phyloP scores from a whole-genome alignment of 2,888 invertebrate genomes.

The Pediacus dermestoides region DNA sequence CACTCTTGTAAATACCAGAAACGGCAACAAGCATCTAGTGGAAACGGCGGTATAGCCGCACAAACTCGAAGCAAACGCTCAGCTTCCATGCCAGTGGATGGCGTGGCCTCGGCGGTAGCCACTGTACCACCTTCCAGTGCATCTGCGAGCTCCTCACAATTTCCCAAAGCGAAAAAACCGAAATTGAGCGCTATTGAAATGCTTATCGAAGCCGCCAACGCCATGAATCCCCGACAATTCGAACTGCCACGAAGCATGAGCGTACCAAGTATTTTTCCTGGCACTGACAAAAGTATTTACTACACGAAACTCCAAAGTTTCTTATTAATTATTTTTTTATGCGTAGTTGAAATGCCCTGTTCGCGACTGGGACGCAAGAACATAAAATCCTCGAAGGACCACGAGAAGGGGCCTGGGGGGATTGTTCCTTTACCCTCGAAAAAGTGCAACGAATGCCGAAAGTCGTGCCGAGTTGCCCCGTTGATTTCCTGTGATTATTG shows the following conservation, averaged over 20 bases:
- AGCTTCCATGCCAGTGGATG: slow-evolving; percentile 38
- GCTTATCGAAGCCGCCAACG: slow-evolving; percentile 75
- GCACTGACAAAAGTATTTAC: slow-evolving; percentile 69
- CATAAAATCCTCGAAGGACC: slow-evolving; percentile 26
- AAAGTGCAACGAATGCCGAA: slow-evolving; percentile 79
- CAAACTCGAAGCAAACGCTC: slow-evolving; percentile 40
- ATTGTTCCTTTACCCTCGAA: slow-evolving; percentile 79
- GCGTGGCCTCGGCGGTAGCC: slow-evolving; percentile 17
- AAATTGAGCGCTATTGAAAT: slow-evolving; percentile 68
- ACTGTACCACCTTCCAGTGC: slow-evolving; percentile 20
- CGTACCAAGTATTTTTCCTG: slow-evolving; percentile 74
- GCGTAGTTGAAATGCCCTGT: slow-evolving; percentile 39
- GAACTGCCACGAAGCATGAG: slow-evolving; percentile 79
- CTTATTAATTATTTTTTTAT: slow-evolving; percentile 11
- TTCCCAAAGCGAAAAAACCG: slow-evolving; percentile 50
- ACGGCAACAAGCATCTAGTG: slow-evolving; percentile 40
- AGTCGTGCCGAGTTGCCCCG: slow-evolving; percentile 79
- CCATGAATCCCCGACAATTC: slow-evolving; percentile 88
- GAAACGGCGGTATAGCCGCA: slow-evolving; percentile 23
- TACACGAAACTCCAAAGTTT: slow-evolving; percentile 26
- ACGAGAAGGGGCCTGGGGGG: slow-evolving; percentile 48
- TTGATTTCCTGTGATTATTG: slow-evolving; percentile 94
- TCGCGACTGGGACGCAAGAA: slow-evolving; percentile 27
- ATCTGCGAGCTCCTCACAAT: no score
- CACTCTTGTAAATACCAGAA: slow-evolving; percentile 67